Evolutionary conservation across 2,113 vertebrate species (phyloP).

Genomic region (Halichoeres trimaculatus): DNA sequence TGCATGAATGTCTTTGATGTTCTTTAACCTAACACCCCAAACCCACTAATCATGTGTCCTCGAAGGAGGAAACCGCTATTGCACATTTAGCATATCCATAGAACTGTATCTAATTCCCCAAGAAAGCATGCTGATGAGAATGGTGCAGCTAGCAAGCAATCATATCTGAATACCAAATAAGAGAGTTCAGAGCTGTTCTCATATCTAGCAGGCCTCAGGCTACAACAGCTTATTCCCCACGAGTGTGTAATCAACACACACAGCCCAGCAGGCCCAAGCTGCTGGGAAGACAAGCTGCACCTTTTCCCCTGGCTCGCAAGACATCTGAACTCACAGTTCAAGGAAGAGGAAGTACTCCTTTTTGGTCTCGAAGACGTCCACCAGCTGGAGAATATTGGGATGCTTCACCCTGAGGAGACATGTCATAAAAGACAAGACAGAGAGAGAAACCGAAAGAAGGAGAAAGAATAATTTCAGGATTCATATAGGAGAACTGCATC

Average conservation of each 20-base stretch:
- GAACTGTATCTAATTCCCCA: constrained; percentile 49
- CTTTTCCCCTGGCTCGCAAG: constrained; percentile 22
- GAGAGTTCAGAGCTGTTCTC: constrained; percentile 47
- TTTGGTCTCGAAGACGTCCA: constrained; percentile 96
- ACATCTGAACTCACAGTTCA: constrained; percentile 91
- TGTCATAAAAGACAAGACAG: constrained; percentile 19
- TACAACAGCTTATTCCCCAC: constrained; percentile 53
- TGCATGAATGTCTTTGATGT: constrained; percentile 34
- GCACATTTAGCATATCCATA: constrained; percentile 42
- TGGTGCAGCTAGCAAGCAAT: constrained; percentile 47
- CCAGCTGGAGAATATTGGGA: constrained; percentile 95
- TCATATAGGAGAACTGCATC: constrained; percentile 17
- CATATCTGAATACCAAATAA: constrained; percentile 71
- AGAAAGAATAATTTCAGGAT: constrained; percentile 16
- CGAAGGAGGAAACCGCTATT: constrained; percentile 28
- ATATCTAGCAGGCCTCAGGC: constrained; percentile 55
- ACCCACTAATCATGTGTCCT: constrained; percentile 38
- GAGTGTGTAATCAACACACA: constrained; percentile 55
- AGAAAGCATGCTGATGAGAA: constrained; percentile 57
- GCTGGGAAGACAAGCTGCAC: constrained; percentile 17
- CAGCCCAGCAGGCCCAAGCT: constrained; percentile 14
- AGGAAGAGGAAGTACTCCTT: constrained; percentile 98
- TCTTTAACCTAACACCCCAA: constrained; percentile 23
- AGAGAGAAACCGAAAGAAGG: constrained; percentile 11
- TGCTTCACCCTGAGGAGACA: constrained; percentile 92